A percentile compares a stretch with the other conserved stretches of the same genome.
phyloP scores from a whole-genome alignment of 2,797 vertebrate genomes.

The Lutra lutra region DNA sequence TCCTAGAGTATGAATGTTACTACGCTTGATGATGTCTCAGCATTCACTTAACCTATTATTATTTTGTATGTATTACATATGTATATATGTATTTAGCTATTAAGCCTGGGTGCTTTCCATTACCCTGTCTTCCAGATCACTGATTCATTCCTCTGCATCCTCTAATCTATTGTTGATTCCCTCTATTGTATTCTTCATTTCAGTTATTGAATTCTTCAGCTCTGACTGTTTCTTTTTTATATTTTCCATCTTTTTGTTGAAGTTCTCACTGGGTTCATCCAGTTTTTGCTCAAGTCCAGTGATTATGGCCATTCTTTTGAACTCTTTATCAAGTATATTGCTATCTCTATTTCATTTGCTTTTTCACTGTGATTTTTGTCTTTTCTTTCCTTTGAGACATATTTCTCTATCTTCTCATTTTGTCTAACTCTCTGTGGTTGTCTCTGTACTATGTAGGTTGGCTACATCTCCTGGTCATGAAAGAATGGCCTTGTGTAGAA shows the following conservation, averaged over 20 bases:
- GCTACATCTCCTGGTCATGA: neutral
- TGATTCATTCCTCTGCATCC: neutral
- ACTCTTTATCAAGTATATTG: neutral
- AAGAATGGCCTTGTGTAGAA: neutral
- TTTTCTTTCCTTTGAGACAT: neutral
- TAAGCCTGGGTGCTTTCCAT: neutral
- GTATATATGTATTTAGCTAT: no score
- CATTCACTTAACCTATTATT: neutral
- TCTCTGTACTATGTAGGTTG: neutral
- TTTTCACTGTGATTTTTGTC: neutral
- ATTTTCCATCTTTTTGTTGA: neutral
- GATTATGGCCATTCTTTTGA: neutral
- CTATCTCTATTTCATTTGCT: neutral
- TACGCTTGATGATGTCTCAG: neutral
- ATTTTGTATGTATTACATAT: no score
- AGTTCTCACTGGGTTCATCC: neutral
- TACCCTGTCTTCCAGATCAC: neutral
- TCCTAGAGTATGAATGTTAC: neutral
- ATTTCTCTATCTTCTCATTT: neutral
- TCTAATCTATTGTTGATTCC: neutral
- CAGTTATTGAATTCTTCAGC: neutral
- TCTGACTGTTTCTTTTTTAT: neutral
- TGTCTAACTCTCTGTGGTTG: neutral
- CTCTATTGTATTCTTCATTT: neutral
- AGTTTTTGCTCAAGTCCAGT: neutral